Evolutionary conservation across 1,140 invertebrate species (phyloP), one percentile per base, ranked within the genome.

Genomic region (Lordiphosa mommai): DNA sequence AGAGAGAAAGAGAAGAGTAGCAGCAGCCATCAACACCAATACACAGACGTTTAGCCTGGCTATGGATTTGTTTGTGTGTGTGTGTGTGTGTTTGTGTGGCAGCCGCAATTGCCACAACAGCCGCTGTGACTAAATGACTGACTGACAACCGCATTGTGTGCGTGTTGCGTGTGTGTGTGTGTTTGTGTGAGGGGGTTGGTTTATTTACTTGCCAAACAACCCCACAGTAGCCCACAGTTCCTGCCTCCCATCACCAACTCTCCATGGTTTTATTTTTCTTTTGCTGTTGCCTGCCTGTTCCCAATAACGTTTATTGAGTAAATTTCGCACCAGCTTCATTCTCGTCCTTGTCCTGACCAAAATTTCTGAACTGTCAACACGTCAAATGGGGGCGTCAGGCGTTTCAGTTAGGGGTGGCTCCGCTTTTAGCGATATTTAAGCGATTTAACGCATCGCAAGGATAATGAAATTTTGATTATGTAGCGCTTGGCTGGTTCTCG

Each of bases 391-490:
- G 66, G 49, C 46, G 51, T 29, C 10, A n/a, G 41, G 40, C 6
- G 32, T 12, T 7, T 34, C 6, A 44, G 56, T 52, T 34, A 27
- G 34, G 65, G 65, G 44, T 60, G 71, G 53, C 53, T 49, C 14
- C 48, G 58, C 53, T 61, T 73, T 84, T 76, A 66, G 71, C 61
- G 43, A 70, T 86, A 72, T 86, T 80, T 80, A 86, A 86, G 61
- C 80, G 71, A 86, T 86, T 86, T 86, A 86, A 86, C 82, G 82
- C 82, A 86, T 86, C 74, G 69, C 76, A 72, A 70, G 80, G 80
- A 80, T 82, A 86, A 86, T 86, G 64, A 73, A 86, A 73, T 85
- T 86, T 85, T 79, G 80, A 86, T 85, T 86, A 85, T 74, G 80
- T 67, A 51, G 37, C 68, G 77, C 77, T 82, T 77, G 72, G 72